A percentile compares a stretch with the other conserved stretches of the same genome.
phyloP scores from a whole-genome alignment of 2,888 invertebrate species.

The Pristionchus fissidentatus region DNA sequence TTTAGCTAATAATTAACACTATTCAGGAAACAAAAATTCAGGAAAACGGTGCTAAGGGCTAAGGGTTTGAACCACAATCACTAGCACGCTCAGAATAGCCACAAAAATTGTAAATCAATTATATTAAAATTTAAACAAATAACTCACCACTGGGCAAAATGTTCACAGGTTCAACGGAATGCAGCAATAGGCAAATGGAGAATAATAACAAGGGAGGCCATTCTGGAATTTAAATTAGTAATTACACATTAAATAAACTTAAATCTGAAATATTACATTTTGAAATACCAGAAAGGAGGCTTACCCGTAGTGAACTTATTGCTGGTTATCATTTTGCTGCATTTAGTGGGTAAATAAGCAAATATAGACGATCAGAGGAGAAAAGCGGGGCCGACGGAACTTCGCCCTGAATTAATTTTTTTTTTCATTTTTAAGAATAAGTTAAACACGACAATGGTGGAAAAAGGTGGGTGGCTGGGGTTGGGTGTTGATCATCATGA shows the following conservation, averaged over 20 bases:
- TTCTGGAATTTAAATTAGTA: background rate
- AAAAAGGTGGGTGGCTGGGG: too few species aligned
- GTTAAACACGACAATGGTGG: too few species aligned
- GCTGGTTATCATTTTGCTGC: slow-evolving; percentile 35
- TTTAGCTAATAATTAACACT: too few species aligned
- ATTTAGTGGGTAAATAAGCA: slow-evolving; percentile 4
- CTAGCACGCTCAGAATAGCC: too few species aligned
- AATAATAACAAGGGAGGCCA: slow-evolving; percentile 34
- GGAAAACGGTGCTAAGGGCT: too few species aligned
- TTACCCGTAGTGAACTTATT: slow-evolving; percentile 9
- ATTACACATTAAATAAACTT: background rate
- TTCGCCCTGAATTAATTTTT: background rate
- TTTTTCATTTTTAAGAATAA: too few species aligned
- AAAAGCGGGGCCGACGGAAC: slow-evolving; percentile 2
- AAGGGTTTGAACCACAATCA: too few species aligned
- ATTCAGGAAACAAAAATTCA: too few species aligned
- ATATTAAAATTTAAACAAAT: too few species aligned
- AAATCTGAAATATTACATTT: too few species aligned
- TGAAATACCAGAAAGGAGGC: background rate
- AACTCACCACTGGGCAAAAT: slow-evolving; percentile 21
- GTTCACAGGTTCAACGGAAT: background rate
- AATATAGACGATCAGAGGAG: background rate
- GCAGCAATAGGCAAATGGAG: background rate
- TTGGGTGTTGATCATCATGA: too few species aligned
- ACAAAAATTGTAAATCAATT: too few species aligned